Base-by-base conservation (phyloP, 2,797 vertebrate species). In the Coranthus polyacanthus region DNA sequence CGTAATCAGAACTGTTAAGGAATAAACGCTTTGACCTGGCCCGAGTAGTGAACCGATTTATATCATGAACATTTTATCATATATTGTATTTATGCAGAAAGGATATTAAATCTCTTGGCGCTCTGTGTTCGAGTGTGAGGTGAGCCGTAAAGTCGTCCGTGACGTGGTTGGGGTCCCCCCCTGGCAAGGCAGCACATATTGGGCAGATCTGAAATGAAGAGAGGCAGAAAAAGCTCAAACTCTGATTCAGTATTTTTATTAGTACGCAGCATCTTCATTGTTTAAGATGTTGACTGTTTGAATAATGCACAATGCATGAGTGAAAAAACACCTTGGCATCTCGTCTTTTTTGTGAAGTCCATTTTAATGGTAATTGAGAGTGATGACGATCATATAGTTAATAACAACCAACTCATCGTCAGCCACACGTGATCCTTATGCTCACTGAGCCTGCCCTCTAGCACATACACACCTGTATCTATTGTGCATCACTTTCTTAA, bases 91-190 rank as follows among this genome's bases (percentile, higher is more conserved):
- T 37, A 44, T 21, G 52, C 6, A 12, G 43, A 89, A 98, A 99
- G 98, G 98, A 99, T 99, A 99, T 99, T 96, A 99, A 95, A 95
- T 99, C 98, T 95, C 98, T 96, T 92, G 97, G 97, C 86, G 98
- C 96, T 96, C 98, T 96, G 93, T 98, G 98, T 95, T 99, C 98
- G 85, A 99, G 96, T 94, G 97, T 99, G 90, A 99, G 97, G 92
- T 99, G 98, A 94, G 97, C 97, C 91, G 98, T 97, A 78, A 99
- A 98, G 94, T 99, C 98, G 86, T 99, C 98, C 29, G 98, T 99
- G 88, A 99, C 97, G 56, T 99, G 98, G 96, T 99, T 99, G 12
- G 98, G 98, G 92, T 99, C 97, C 39, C 98, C 98, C 91, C 98
- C 98, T 75, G 98, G 98, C 94, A 99, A 96, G 58, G 97, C 97